Base-by-base conservation (phyloP, 1,140 invertebrate genomes). In the Portunus trituberculatus region DNA sequence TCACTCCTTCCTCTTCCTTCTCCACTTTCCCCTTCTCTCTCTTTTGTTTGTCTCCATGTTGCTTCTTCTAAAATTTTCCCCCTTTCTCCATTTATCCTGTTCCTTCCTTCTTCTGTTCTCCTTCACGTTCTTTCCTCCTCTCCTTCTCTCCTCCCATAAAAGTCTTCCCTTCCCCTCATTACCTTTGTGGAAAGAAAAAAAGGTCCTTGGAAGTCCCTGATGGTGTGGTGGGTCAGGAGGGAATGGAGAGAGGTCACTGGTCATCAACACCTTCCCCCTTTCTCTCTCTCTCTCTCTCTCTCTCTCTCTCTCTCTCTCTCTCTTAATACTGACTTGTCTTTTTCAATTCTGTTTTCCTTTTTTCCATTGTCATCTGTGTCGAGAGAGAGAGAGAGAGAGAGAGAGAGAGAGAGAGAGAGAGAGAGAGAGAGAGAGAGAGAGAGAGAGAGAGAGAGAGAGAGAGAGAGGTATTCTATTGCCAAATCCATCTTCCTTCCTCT, bases 231-330 rank as follows among this genome's bases (percentile, higher is more conserved):
- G 67, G n/a, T n/a, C 20, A 76, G 67, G 67, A n/a, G 67, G 6
- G 67, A 20, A 7, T 76, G n/a, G 20, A 25, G 67, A 20, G 52
- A 59, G 52, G 52, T 59, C 52, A 14, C 52, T 59, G 52, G 52
- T 59, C 10, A 59, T 59, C 16, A 76, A 20, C 67, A n/a, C 67
- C 20, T n/a, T n/a, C 16, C 1, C 52, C 20, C 67, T 20, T 1
- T n/a, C 67, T 76, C 67, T 76, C 67, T 76, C 67, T 76, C 67
- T 76, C 67, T 76, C 67, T 76, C 67, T 76, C 67, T 76, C 67
- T 76, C 67, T 76, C 67, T 76, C 67, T 76, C 67, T 76, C 67
- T 76, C 67, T 76, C 67, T 76, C 67, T 76, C 67, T 76, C 67
- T 59, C 10, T 59, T 1, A 16, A 76, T 76, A 20, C 67, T 59